phyloP scores from a whole-genome alignment of 2,797 vertebrate species.

The Galagoides demidoff region DNA sequence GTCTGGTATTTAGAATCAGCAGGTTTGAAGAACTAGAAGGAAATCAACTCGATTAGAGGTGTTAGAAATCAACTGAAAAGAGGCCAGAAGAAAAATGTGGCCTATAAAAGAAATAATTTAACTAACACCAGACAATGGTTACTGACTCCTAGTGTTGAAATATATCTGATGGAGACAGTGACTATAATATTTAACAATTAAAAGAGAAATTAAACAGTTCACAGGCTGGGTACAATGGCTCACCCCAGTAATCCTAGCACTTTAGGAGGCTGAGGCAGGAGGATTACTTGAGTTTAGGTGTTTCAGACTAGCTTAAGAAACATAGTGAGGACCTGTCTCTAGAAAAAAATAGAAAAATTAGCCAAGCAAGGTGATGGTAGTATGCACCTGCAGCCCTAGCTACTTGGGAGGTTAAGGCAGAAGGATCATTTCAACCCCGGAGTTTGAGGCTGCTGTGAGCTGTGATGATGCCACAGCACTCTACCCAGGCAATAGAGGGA shows the following conservation, averaged over 20 bases:
- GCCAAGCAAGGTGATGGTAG: not conserved
- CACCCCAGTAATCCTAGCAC: not conserved
- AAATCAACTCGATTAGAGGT: not conserved
- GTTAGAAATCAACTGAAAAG: constrained; percentile 31
- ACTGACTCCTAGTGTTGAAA: not conserved
- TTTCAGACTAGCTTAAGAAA: not conserved
- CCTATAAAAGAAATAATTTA: not conserved
- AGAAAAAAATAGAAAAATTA: not conserved
- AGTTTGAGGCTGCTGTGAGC: not conserved
- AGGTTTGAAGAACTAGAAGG: not conserved
- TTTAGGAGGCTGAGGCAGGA: not conserved
- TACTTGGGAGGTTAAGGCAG: not conserved
- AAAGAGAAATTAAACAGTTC: not conserved
- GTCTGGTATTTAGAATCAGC: not conserved
- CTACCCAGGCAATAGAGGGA: not conserved
- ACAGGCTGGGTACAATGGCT: not conserved
- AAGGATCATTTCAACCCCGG: not conserved
- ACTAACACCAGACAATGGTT: not conserved
- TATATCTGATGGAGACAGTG: not conserved
- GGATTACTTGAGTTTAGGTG: not conserved
- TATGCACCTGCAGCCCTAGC: not conserved
- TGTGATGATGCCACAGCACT: not conserved
- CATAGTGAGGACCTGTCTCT: not conserved
- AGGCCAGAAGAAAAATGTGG: not conserved
- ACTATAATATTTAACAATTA: not conserved